Evolutionary conservation across 1,140 invertebrate species (phyloP).

Genomic region (Sogatella furcifera): DNA sequence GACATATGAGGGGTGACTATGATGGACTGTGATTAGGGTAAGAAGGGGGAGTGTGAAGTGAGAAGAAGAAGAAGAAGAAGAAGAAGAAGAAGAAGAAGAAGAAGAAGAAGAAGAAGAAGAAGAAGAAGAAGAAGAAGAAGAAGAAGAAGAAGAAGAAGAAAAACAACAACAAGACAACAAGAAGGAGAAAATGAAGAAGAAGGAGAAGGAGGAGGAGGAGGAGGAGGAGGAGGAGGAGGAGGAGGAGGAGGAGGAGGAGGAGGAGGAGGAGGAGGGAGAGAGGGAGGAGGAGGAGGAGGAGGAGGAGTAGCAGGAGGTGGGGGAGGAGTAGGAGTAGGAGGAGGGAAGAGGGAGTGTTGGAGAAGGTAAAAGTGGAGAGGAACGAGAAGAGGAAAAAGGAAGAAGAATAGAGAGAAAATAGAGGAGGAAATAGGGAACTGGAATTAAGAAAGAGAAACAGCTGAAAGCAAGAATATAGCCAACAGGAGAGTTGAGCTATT

Average conservation of each 20-base stretch:
- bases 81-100: slow-evolving; percentile 17
- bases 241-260: neutral
- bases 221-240: neutral
- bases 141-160: slow-evolving; percentile 11
- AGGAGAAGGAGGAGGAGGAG: slow-evolving; percentile 16
- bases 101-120: slow-evolving; percentile 8
- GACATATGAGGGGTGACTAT: too few species aligned
- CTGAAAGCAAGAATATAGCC: too few species aligned
- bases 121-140: slow-evolving; percentile 19
- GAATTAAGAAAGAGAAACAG: too few species aligned
- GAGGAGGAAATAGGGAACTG: too few species aligned
- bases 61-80: slow-evolving; percentile 34
- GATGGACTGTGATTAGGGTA: neutral
- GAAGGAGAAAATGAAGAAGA: neutral
- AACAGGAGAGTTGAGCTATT: too few species aligned
- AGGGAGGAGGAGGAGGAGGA: too few species aligned
- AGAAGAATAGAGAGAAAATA: too few species aligned
- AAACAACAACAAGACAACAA: neutral
- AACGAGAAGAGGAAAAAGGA: too few species aligned
- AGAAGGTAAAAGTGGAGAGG: too few species aligned
- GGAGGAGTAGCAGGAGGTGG: too few species aligned
- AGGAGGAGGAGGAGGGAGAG: neutral
- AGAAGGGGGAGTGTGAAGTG: neutral
- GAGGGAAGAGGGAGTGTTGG: too few species aligned
- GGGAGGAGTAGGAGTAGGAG: too few species aligned